A percentile compares a stretch with the other conserved stretches of the same genome.
Conservation (phyloP, 2,113 vertebrate genomes). For the Phalacrocorax pelagicus region DNA sequence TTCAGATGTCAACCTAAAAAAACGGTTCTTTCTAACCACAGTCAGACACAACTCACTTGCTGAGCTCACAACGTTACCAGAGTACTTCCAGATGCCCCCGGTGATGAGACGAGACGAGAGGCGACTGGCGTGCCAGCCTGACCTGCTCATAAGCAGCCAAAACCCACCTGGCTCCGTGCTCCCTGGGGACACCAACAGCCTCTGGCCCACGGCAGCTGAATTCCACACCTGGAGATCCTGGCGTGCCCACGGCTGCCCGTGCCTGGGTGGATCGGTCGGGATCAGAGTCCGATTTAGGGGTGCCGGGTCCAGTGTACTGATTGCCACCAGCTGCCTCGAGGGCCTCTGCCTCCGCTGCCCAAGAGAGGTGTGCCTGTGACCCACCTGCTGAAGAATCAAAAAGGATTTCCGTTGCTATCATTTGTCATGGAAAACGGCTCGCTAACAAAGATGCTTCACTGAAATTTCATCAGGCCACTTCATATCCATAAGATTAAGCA, state of each 20-base stretch:
- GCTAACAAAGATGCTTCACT: neutral
- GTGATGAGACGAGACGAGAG: too few species aligned
- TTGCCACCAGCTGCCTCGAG: rapidly evolving
- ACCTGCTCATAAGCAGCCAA: neutral
- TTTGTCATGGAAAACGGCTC: neutral
- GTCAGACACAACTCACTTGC: neutral
- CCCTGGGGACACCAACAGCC: neutral
- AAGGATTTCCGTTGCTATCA: too few species aligned
- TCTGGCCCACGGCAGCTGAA: rapidly evolving
- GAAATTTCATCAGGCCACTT: neutral
- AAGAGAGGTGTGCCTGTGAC: neutral
- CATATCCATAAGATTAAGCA: rapidly evolving
- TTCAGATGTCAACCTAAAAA: neutral
- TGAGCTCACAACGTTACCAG: neutral
- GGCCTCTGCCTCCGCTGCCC: neutral
- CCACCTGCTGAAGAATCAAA: neutral
- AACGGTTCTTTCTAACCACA: neutral
- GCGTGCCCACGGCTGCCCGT: rapidly evolving
- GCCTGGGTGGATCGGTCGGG: rapidly evolving
- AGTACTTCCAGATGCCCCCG: neutral
- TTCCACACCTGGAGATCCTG: neutral
- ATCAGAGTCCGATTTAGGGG: neutral
- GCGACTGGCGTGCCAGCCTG: neutral
- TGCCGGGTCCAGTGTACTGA: rapidly evolving
- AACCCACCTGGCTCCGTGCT: neutral